Evolutionary conservation across 1,140 invertebrate species (phyloP), one percentile per base, ranked within the genome.

Genomic region (Pantala flavescens): DNA sequence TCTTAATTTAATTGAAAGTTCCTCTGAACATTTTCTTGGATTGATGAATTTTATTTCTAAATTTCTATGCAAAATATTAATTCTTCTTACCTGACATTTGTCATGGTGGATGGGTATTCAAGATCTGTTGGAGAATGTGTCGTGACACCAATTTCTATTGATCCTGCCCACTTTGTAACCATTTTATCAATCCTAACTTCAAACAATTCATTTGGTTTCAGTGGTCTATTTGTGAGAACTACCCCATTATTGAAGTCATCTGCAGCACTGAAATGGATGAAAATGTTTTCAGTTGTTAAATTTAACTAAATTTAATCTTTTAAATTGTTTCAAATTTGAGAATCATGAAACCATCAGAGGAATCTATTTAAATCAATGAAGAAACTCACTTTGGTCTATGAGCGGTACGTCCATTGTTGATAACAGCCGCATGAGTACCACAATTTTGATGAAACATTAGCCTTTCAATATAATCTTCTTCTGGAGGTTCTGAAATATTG

Each of bases 201-300:
- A 81, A 97, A 98, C 77, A 97, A 81, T 84, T 98, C 96, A 78
- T 93, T 93, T 0, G 90, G 87, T 78, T 90, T 90, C 49, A 98
- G 82, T 0, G 90, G 90, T 43, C 96, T 86, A 71, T 91, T 90
- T 0, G 95, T 97, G 70, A 98, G 85, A 21, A 97, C 95, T n/a
- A 98, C 94, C 7, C 94, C 96, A 83, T 98, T 96, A 83, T 98
- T 97, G 81, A 98, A 98, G 84, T 96, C 94, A 83, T 97, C 94
- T 76, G 91, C 87, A 76, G 94, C 94, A 83, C 93, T 95, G 80
- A 49, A 84, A 85, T 76, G 73, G 73, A 5, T 24, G 23, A 63
- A 55, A n/a, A 24, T 16, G 42, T 16, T 7, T 36, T 36, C n/a
- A 23, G 0, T n/a, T 63, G 76, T 49, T 23, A 72, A 73, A 2